phyloP scores from a whole-genome alignment of 2,888 invertebrate genomes.

The Bellardia bayeri region DNA sequence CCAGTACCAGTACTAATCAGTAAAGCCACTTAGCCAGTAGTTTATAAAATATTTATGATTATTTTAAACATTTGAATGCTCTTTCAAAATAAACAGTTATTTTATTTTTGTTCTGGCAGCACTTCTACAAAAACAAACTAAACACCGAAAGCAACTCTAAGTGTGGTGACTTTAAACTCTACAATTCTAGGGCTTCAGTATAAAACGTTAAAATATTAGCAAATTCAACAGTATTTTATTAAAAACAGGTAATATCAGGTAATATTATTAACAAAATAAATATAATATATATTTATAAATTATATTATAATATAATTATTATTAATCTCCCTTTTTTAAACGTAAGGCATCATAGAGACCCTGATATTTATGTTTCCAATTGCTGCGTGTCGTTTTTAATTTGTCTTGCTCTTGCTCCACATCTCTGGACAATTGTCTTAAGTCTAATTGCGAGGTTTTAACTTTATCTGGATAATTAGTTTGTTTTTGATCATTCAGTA shows the following conservation, averaged over 20 bases:
- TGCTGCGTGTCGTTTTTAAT: background rate
- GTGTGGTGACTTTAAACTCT: background rate
- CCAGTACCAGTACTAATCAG: too few species aligned
- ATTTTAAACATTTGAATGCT: background rate
- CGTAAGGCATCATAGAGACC: constrained; percentile 46
- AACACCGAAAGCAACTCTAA: background rate
- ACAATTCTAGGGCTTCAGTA: background rate
- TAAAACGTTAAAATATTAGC: background rate
- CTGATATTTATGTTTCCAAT: constrained; percentile 33
- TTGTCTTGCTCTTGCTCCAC: background rate
- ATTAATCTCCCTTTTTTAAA: constrained; percentile 14
- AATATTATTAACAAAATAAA: constrained; percentile 19
- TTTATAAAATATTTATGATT: too few species aligned
- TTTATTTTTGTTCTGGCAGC: background rate
- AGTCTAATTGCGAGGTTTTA: background rate
- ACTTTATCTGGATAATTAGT: background rate
- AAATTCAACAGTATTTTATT: background rate
- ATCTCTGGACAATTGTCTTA: background rate
- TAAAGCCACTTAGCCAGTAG: too few species aligned
- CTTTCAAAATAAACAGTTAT: too few species aligned
- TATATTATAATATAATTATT: background rate
- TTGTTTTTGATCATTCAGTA: background rate
- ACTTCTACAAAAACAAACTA: background rate
- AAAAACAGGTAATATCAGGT: background rate
- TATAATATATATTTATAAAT: background rate